These are phyloP conservation scores for Holcopasites calliopsidis DNA, from an alignment of 1,140 invertebrate species.

Conservation along the genomic window DNA sequence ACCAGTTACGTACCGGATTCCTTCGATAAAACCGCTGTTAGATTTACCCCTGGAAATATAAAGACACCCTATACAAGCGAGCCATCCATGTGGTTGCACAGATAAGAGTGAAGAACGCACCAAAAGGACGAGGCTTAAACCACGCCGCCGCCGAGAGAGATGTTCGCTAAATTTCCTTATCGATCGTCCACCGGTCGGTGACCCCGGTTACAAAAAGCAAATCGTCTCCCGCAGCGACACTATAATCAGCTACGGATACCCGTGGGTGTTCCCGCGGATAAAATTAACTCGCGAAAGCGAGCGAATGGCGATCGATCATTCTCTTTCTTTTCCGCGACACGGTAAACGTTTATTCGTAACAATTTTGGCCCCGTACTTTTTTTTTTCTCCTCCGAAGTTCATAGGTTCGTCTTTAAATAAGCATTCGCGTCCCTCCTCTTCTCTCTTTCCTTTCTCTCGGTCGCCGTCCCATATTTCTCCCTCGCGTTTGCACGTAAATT, in stretches of 20 bases:
- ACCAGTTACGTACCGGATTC: too few relatives aligned
- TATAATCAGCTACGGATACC: slow-evolving; percentile 20
- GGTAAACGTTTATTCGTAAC: background rate
- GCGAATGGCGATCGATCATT: background rate
- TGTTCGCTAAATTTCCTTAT: slow-evolving; percentile 52
- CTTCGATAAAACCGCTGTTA: too few relatives aligned
- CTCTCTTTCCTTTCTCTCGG: background rate
- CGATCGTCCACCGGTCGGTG: slow-evolving; percentile 44
- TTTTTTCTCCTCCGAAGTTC: background rate
- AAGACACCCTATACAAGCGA: background rate
- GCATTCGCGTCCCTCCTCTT: background rate
- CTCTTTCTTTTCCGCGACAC: too few relatives aligned
- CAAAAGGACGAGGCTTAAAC: slow-evolving; percentile 28
- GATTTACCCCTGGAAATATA: background rate
- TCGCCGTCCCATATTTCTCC: background rate
- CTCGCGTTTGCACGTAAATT: slow-evolving; percentile 14
- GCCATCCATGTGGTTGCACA: too few relatives aligned
- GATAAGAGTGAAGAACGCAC: background rate
- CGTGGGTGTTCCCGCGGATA: background rate
- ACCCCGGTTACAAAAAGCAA: slow-evolving; percentile 40
- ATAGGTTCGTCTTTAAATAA: background rate
- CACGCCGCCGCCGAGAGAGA: slow-evolving; percentile 7
- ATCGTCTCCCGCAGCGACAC: slow-evolving; percentile 22
- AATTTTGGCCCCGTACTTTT: background rate
- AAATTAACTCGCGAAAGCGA: background rate